Evolutionary conservation across 2,113 vertebrate genomes (phyloP).

Genomic region (Percina caprodes): DNA sequence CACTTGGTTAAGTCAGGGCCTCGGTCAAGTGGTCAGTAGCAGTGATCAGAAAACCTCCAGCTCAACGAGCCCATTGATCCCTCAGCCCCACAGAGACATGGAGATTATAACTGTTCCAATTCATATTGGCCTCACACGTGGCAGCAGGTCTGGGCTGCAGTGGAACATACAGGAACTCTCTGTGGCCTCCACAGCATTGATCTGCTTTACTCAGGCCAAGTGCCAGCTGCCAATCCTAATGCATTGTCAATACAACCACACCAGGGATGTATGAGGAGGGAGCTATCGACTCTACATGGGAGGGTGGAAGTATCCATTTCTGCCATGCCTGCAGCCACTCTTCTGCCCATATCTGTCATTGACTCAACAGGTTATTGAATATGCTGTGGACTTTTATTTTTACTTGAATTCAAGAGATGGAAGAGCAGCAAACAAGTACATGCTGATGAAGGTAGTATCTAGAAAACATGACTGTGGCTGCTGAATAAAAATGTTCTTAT

Average conservation of each 20-base stretch:
- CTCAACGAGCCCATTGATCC: slow-evolving; percentile 41
- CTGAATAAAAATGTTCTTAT: background rate
- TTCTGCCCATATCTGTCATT: slow-evolving; percentile 37
- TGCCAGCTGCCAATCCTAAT: slow-evolving; percentile 34
- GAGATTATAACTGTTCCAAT: slow-evolving; percentile 50
- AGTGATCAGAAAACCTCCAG: slow-evolving; percentile 50
- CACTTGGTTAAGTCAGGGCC: slow-evolving; percentile 16
- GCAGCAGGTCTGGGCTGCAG: background rate
- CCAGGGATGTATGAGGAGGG: slow-evolving; percentile 24
- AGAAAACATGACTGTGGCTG: background rate
- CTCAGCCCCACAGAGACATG: slow-evolving; percentile 51
- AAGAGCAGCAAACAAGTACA: background rate
- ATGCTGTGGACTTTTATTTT: slow-evolving; percentile 18
- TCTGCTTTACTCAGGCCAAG: slow-evolving; percentile 57
- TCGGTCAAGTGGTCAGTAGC: slow-evolving; percentile 57
- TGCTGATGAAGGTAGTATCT: background rate
- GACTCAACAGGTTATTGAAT: background rate
- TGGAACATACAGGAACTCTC: slow-evolving; percentile 1
- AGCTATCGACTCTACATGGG: slow-evolving; percentile 5
- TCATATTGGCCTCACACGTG: slow-evolving; percentile 10
- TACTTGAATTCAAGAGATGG: slow-evolving; percentile 5
- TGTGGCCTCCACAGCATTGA: slow-evolving; percentile 30
- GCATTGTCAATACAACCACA: slow-evolving; percentile 50
- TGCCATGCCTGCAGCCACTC: slow-evolving; percentile 25
- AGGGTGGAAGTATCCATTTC: slow-evolving; percentile 47